phyloP scores from a whole-genome alignment of 2,797 vertebrate genomes.

The Eutrigla gurnardus region DNA sequence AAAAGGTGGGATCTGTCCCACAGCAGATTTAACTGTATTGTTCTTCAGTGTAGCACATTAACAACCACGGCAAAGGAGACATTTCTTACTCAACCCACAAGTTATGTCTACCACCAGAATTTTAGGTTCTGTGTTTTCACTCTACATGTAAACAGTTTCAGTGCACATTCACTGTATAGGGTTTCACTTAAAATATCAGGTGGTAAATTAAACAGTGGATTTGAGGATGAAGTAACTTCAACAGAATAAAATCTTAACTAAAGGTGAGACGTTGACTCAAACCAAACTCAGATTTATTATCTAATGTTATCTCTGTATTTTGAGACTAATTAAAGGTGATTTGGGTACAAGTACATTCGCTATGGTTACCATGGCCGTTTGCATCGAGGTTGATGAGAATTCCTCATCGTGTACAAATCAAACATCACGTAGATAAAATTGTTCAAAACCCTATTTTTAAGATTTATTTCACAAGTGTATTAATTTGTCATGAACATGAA shows the following conservation, averaged over 20 bases:
- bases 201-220: slow-evolving; percentile 66
- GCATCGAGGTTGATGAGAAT: slow-evolving; percentile 32
- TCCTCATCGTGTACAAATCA: slow-evolving; percentile 48
- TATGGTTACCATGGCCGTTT: slow-evolving; percentile 43
- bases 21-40: slow-evolving; percentile 32
- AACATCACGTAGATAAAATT: slow-evolving; percentile 63
- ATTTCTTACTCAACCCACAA: slow-evolving; percentile 22
- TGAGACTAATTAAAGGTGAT: slow-evolving; percentile 49
- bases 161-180: slow-evolving; percentile 74
- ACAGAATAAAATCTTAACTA: slow-evolving; percentile 31
- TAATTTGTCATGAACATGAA: slow-evolving; percentile 81
- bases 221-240: slow-evolving; percentile 52
- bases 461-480: slow-evolving; percentile 79
- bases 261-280: slow-evolving; percentile 42
- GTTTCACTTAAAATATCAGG: slow-evolving; percentile 61
- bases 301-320: slow-evolving; percentile 47
- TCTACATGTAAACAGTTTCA: slow-evolving; percentile 79
- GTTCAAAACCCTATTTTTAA: slow-evolving; percentile 71
- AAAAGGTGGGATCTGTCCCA: slow-evolving; percentile 42
- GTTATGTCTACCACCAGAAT: slow-evolving; percentile 63
- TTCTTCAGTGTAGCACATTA: slow-evolving; percentile 54
- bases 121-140: slow-evolving; percentile 54
- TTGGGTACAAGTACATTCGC: slow-evolving; percentile 66
- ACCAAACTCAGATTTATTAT: slow-evolving; percentile 38
- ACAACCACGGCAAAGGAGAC: slow-evolving; percentile 62